These are phyloP conservation scores for Ciconia nigra DNA, from an alignment of 2,797 vertebrate species.

Conservation along the genomic window DNA sequence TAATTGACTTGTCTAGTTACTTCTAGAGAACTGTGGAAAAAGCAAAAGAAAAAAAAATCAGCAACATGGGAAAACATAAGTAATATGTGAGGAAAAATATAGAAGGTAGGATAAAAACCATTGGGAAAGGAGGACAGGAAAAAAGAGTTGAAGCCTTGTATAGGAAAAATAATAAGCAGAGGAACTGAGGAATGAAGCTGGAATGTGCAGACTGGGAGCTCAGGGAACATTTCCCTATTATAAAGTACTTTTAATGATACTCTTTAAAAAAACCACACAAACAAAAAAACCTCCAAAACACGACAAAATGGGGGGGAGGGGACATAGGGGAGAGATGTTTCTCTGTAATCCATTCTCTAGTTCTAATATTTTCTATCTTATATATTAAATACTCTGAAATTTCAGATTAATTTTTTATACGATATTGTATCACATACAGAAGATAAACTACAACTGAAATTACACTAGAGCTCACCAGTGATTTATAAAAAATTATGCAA, in stretches of 20 bases:
- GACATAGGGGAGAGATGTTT: neutral
- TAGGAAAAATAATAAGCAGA: neutral
- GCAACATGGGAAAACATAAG: neutral
- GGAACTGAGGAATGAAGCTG: neutral
- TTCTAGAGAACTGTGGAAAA: neutral
- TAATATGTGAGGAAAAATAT: neutral
- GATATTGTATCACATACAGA: neutral
- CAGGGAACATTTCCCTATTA: neutral
- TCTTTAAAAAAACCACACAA: neutral
- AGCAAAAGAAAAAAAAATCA: neutral
- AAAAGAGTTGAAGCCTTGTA: neutral
- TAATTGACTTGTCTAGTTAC: neutral
- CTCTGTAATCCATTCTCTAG: neutral
- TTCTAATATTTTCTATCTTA: neutral
- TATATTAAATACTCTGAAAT: neutral
- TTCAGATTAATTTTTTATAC: neutral
- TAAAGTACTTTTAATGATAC: neutral
- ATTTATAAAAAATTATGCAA: neutral
- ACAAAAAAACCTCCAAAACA: neutral
- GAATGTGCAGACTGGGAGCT: neutral
- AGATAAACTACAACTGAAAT: neutral
- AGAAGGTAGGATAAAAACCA: neutral
- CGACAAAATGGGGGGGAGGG: neutral
- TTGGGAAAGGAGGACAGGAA: neutral
- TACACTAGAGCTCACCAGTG: neutral